These are phyloP conservation scores for Hydroisotoma schaefferi DNA, from an alignment of 2,888 invertebrate genomes.

Conservation along the genomic window DNA sequence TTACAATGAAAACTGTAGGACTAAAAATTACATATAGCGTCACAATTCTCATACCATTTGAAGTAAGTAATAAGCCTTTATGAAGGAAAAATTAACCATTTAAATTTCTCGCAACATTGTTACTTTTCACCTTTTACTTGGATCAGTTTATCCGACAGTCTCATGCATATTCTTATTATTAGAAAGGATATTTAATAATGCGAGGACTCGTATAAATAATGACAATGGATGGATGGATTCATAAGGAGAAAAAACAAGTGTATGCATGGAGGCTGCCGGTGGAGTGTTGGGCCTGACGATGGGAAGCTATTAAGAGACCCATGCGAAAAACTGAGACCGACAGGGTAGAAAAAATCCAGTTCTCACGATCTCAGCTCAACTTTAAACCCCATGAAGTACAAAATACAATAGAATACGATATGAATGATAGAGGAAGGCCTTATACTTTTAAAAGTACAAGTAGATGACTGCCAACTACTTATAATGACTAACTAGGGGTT, in stretches of 20 bases:
- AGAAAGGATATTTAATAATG: too few species aligned
- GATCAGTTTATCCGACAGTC: too few species aligned
- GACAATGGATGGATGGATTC: constrained; percentile 9
- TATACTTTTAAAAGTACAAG: too few species aligned
- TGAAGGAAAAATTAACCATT: too few species aligned
- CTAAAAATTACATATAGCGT: too few species aligned
- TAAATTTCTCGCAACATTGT: too few species aligned
- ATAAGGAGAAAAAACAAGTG: constrained; percentile 17
- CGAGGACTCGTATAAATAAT: constrained; percentile 8
- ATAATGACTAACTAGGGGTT: constrained; percentile 1
- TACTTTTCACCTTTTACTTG: too few species aligned
- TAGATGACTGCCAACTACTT: too few species aligned
- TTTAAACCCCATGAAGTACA: constrained; percentile 15
- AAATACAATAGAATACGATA: neutral
- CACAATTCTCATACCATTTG: too few species aligned
- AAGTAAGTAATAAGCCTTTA: too few species aligned
- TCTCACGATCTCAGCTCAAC: constrained; percentile 41
- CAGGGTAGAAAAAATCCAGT: constrained; percentile 44
- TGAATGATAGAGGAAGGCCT: too few species aligned
- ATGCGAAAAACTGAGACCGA: constrained; percentile 39
- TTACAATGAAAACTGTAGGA: neutral
- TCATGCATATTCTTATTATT: too few species aligned
- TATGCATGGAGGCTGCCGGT: constrained; percentile 39
- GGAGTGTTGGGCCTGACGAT: constrained; percentile 30
- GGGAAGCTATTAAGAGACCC: constrained; percentile 44